Percentiles rank a stretch among this genome's conserved stretches.
These are phyloP conservation scores for Bombus fervidus DNA, from an alignment of 1,140 invertebrate species.

Conservation along the genomic window DNA sequence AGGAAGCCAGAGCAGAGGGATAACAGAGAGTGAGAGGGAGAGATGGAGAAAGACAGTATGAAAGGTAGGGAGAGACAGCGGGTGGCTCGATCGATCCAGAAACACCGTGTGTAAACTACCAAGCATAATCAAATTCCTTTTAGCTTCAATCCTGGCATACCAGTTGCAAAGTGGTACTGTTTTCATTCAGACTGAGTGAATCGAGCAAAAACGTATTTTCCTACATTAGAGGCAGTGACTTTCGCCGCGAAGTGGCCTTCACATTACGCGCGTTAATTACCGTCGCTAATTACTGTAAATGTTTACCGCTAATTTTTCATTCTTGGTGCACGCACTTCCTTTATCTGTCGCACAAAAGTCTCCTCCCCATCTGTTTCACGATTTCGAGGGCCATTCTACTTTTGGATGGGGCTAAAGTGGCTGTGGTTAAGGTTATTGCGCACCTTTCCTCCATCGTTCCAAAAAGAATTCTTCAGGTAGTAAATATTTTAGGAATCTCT, in stretches of 20 bases:
- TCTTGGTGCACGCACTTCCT: neutral
- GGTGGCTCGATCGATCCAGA: slow-evolving; percentile 68
- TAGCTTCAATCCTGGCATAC: slow-evolving; percentile 54
- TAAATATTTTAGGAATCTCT: neutral
- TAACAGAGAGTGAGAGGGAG: neutral
- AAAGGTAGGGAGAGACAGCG: slow-evolving; percentile 31
- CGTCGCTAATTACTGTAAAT: slow-evolving; percentile 38
- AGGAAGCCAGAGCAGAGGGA: slow-evolving; percentile 1
- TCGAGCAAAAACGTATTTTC: slow-evolving; percentile 45
- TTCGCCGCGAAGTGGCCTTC: slow-evolving; percentile 16
- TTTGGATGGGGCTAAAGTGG: neutral
- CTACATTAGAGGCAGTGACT: neutral
- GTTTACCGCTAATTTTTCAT: slow-evolving; percentile 54
- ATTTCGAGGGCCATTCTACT: neutral
- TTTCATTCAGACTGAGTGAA: slow-evolving; percentile 57
- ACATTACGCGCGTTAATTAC: slow-evolving; percentile 41
- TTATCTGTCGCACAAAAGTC: neutral
- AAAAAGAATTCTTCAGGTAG: neutral
- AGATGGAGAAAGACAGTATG: neutral
- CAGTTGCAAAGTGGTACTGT: slow-evolving; percentile 55
- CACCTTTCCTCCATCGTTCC: too few relatives aligned
- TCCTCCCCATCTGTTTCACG: neutral
- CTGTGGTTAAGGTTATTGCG: neutral
- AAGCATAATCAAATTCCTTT: slow-evolving; percentile 71
- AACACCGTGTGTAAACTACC: slow-evolving; percentile 70